These are phyloP conservation scores for Hemicordylus capensis DNA, from an alignment of 2,113 vertebrate genomes.

Conservation along the genomic window DNA sequence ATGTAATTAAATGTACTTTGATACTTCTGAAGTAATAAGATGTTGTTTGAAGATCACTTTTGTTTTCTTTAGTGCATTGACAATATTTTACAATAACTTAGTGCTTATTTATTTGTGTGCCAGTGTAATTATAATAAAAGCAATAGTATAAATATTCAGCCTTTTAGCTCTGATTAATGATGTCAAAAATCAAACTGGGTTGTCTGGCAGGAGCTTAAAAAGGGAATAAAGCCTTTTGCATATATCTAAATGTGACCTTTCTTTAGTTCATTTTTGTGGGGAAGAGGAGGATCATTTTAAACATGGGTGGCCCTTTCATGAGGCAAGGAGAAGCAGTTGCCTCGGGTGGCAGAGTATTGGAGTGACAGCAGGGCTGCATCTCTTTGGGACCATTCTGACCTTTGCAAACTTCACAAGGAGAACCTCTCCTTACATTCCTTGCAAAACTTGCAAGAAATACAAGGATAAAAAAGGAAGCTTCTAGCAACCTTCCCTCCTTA, in stretches of 20 bases:
- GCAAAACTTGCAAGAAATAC: no score
- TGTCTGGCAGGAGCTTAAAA: conserved; percentile 19
- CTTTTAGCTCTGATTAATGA: conserved; percentile 44
- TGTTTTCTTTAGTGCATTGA: conserved; percentile 84
- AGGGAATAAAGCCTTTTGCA: conserved; percentile 33
- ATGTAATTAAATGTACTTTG: conserved; percentile 88
- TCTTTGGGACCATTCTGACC: no score
- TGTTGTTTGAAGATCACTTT: conserved; percentile 78
- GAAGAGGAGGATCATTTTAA: conserved; percentile 39
- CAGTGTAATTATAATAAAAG: conserved; percentile 86
- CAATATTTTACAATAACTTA: conserved; percentile 84
- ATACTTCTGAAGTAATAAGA: conserved; percentile 85
- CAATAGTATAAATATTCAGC: conserved; percentile 83
- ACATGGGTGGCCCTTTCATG: no score
- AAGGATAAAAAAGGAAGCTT: no score
- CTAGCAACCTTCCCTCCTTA: no score
- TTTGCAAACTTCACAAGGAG: no score
- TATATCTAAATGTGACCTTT: conserved; percentile 35
- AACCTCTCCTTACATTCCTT: no score
- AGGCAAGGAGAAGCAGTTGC: no score
- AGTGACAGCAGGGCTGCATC: no score
- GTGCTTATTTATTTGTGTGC: conserved; percentile 88
- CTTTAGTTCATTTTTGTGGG: conserved; percentile 6
- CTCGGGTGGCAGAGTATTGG: no score
- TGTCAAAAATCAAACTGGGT: not conserved